Base-by-base conservation (phyloP, 2,888 invertebrate species). In the Heliconius erato region DNA sequence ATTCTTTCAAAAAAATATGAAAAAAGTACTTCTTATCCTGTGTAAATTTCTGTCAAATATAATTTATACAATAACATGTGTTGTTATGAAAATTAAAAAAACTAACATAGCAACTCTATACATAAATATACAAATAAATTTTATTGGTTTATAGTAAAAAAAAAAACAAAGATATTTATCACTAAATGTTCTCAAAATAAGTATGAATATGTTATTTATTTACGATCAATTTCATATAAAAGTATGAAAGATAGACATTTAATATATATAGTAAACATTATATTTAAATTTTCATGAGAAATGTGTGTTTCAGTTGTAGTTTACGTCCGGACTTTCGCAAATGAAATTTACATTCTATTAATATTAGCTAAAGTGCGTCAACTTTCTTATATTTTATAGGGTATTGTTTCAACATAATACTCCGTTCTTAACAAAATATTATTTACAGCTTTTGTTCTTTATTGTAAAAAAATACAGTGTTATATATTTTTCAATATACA, bases 301-400 rank as follows among this genome's bases (percentile, higher is more conserved):
- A 72, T 72, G 16, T 26, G 26, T 72, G 16, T 72, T 44, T 72
- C 71, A 72, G 16, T 44, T 7, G 71, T 16, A 9, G n/a, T 16
- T 72, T 49, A 35, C 74, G 59, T 76, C 35, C 14, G 12, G 35
- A 35, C 59, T 76, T 76, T 76, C 74, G 35, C 59, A 59, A 76
- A 59, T 76, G 12, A 35, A 76, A 35, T 59, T 76, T 35, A 76
- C 32, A 59, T 76, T 74, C 74, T 74, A 59, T 74, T 59, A 76
- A 59, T 76, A 74, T 74, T 74, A 59, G 23, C 74, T 59, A 76
- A 44, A 35, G 59, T 35, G 28, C 59, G 54, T 35, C 32, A 76
- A 32, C 74, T 76, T 76, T 76, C 59, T 59, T 59, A 76, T 59
- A n/a, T 59, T 59, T 76, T 59, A 76, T 76, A 76, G 74, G n/a